A percentile compares a stretch with the other conserved stretches of the same genome.
Conservation (phyloP, 2,113 vertebrate genomes). For the Charina bottae region DNA sequence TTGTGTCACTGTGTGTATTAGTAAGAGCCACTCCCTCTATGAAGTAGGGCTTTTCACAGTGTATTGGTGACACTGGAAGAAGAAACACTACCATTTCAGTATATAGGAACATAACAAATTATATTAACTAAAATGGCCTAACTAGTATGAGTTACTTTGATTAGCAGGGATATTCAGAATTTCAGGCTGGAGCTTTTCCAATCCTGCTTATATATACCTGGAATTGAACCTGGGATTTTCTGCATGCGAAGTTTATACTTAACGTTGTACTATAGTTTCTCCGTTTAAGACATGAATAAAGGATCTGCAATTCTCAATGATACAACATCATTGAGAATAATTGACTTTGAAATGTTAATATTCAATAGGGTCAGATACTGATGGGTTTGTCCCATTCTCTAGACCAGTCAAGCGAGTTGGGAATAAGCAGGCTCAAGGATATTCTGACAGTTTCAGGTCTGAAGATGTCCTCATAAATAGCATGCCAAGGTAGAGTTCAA, state of each 20-base stretch:
- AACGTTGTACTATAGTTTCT: background rate
- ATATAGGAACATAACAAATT: background rate
- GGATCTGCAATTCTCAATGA: slow-evolving; percentile 27
- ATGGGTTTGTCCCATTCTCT: slow-evolving; percentile 19
- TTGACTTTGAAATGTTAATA: slow-evolving; percentile 50
- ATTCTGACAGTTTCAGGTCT: slow-evolving; percentile 48
- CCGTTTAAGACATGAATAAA: slow-evolving; percentile 8
- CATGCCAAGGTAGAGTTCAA: slow-evolving; percentile 52
- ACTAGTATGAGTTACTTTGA: background rate
- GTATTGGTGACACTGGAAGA: background rate
- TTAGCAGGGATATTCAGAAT: background rate
- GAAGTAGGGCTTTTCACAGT: background rate
- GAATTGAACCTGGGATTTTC: background rate
- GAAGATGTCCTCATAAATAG: slow-evolving; percentile 48
- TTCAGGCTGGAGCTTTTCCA: background rate
- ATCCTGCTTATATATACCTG: background rate
- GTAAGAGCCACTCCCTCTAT: background rate
- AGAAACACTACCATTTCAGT: background rate
- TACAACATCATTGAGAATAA: slow-evolving; percentile 29
- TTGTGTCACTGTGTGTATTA: background rate
- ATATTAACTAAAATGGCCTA: background rate
- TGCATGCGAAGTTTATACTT: background rate
- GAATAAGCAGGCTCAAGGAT: slow-evolving; percentile 35
- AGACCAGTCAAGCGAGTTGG: slow-evolving; percentile 10
- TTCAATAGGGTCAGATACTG: slow-evolving; percentile 13